phyloP scores from a whole-genome alignment of 92 coral and sea anemone genomes.

The Zoanthus gigantus region DNA sequence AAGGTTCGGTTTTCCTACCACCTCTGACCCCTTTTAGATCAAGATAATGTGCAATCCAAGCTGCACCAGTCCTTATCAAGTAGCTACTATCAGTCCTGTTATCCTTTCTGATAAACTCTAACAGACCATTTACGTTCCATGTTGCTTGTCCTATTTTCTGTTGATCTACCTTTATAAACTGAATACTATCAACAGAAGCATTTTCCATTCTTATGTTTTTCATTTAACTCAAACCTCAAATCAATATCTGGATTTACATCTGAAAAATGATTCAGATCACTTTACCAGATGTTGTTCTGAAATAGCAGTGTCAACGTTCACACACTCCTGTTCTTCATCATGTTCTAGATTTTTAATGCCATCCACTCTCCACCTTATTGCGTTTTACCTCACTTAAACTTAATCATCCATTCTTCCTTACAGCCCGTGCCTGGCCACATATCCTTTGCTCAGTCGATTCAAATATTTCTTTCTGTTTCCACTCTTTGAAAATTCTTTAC shows the following conservation, averaged over 20 bases:
- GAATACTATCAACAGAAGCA: slow-evolving; percentile 17
- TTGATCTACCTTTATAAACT: slow-evolving; percentile 13
- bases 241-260: slow-evolving; percentile 11
- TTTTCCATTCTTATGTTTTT: slow-evolving; percentile 7
- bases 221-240: not conserved
- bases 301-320: not conserved
- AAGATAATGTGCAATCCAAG: slow-evolving; percentile 15
- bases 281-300: slow-evolving; percentile 21
- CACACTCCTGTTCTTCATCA: slow-evolving; percentile 18
- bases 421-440: too few relatives aligned
- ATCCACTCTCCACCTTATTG: not conserved
- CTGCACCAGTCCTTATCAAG: slow-evolving; percentile 18
- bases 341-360: not conserved
- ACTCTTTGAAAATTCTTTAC: not conserved
- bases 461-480: too few relatives aligned
- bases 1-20: slow-evolving; percentile 11
- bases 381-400: not conserved
- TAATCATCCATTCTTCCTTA: not conserved
- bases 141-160: slow-evolving; percentile 11
- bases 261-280: slow-evolving; percentile 13
- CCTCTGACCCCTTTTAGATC: slow-evolving; percentile 3
- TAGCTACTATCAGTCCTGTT: slow-evolving; percentile 1
- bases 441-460: too few relatives aligned
- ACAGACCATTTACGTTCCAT: not conserved
- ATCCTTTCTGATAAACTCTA: slow-evolving; percentile 1